These are phyloP conservation scores for Timema podura DNA, from an alignment of 2,888 invertebrate genomes.

Conservation along the genomic window DNA sequence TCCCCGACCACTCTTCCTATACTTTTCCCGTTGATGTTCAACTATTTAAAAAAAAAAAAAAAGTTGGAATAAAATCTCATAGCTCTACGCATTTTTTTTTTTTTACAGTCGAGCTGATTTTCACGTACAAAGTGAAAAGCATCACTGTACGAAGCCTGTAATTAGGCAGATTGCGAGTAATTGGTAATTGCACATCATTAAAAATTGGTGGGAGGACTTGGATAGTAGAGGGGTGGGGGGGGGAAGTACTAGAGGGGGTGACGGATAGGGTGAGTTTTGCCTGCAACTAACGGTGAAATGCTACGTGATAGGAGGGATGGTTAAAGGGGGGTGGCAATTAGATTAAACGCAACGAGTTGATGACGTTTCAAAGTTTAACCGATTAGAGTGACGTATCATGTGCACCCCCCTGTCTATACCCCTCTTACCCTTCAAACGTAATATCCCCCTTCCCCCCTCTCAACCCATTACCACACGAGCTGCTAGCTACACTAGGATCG, in stretches of 20 bases:
- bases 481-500: too few relatives aligned
- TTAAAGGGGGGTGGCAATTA: conserved; percentile 15
- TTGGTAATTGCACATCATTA: conserved; percentile 26
- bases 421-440: too few relatives aligned
- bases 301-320: not conserved
- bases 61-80: too few relatives aligned
- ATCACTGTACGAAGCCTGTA: conserved; percentile 18
- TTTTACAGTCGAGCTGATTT: not conserved
- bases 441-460: too few relatives aligned
- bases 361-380: conserved; percentile 20
- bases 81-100: not conserved
- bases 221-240: conserved; percentile 4
- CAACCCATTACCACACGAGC: too few relatives aligned
- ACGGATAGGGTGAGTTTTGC: too few relatives aligned
- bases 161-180: conserved; percentile 28
- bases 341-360: conserved; percentile 21
- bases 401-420: too few relatives aligned
- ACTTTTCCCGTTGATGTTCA: too few relatives aligned
- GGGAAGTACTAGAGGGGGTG: not conserved
- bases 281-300: not conserved
- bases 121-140: conserved; percentile 8
- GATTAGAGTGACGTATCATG: not conserved
- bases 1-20: too few relatives aligned
- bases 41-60: too few relatives aligned
- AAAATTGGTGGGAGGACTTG: conserved; percentile 10